Evolutionary conservation across 2,888 invertebrate species (phyloP).

Genomic region (Pachydiplax longipennis): DNA sequence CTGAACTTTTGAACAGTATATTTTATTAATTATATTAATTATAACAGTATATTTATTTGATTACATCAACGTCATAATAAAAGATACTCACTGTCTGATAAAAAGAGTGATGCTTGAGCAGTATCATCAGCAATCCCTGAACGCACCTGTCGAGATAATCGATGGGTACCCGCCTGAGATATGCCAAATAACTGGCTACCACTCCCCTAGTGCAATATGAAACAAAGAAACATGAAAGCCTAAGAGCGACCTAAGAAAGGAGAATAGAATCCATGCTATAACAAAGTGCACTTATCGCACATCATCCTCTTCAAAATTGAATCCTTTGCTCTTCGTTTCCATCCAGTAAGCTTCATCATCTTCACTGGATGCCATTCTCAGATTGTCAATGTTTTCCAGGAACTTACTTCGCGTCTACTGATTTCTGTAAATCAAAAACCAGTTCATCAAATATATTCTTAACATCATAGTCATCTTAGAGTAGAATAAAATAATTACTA

Average conservation of each 20-base stretch:
- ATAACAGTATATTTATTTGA: too few relatives aligned
- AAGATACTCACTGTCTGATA: background rate
- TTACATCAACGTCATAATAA: background rate
- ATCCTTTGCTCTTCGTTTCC: slow-evolving; percentile 68
- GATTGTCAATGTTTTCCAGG: background rate
- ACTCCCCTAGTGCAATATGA: background rate
- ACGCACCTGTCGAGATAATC: slow-evolving; percentile 49
- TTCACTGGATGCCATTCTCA: slow-evolving; percentile 46
- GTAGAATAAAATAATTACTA: too few relatives aligned
- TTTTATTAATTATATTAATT: too few relatives aligned
- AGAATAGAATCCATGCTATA: background rate
- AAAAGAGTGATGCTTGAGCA: background rate
- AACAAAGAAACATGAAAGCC: background rate
- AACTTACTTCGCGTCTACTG: too few relatives aligned
- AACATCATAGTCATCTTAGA: too few relatives aligned
- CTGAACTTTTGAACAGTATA: too few relatives aligned
- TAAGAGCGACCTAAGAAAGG: background rate
- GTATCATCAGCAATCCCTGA: slow-evolving; percentile 48
- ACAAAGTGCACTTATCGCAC: slow-evolving; percentile 58
- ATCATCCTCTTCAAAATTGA: slow-evolving; percentile 77
- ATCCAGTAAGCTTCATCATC: slow-evolving; percentile 83
- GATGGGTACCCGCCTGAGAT: slow-evolving; percentile 50
- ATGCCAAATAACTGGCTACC: slow-evolving; percentile 50
- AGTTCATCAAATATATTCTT: too few relatives aligned
- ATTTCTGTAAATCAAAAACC: too few relatives aligned